Evolutionary conservation across 2,113 vertebrate genomes (phyloP).

Genomic region (Epinephelus moara): DNA sequence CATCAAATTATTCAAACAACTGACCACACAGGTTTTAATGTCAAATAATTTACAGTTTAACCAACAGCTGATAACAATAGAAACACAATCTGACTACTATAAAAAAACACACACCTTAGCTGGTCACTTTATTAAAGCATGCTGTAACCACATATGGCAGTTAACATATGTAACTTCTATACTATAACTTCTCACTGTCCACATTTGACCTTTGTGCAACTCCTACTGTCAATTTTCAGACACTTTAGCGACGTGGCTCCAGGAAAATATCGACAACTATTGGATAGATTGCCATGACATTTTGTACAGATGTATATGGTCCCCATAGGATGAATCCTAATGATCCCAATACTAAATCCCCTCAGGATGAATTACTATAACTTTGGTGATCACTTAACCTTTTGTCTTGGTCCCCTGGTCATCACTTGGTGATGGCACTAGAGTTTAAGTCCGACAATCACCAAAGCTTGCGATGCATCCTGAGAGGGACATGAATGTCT

Average conservation of each 20-base stretch:
- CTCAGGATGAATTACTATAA: not conserved
- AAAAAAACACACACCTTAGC: too few relatives aligned
- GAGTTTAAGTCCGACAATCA: too few relatives aligned
- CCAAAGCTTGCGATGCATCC: too few relatives aligned
- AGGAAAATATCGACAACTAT: not conserved
- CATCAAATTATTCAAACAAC: not conserved
- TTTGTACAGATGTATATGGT: not conserved
- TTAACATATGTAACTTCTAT: too few relatives aligned
- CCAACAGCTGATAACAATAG: too few relatives aligned
- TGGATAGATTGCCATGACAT: not conserved
- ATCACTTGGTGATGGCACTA: too few relatives aligned
- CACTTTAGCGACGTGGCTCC: too few relatives aligned
- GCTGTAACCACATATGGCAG: not conserved
- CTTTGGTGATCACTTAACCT: too few relatives aligned
- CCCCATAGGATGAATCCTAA: not conserved
- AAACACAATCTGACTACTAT: too few relatives aligned
- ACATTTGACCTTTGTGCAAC: not conserved
- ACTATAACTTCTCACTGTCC: not conserved
- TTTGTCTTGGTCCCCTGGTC: too few relatives aligned
- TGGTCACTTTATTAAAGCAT: not conserved
- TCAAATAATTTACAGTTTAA: not conserved
- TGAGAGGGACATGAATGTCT: too few relatives aligned
- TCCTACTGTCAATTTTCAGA: not conserved
- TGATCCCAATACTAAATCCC: not conserved
- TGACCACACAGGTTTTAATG: not conserved